Conservation (phyloP, 1,140 invertebrate genomes). For the Pseudobourletiella spinata region DNA sequence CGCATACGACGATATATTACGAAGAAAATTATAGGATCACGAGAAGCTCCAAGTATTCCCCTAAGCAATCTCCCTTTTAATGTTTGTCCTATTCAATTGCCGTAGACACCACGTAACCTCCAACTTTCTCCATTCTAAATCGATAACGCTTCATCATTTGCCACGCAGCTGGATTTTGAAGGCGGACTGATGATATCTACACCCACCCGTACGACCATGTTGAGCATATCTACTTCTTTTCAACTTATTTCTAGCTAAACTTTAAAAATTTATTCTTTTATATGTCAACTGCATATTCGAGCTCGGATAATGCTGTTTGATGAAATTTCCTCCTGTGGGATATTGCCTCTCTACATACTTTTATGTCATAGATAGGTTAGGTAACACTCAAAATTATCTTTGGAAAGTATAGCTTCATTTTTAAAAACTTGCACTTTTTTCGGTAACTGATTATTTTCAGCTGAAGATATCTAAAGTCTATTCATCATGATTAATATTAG, state of each 20-base stretch:
- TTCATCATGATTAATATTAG: neutral
- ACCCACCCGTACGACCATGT: too few relatives aligned
- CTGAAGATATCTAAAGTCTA: neutral
- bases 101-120: neutral
- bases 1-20: too few relatives aligned
- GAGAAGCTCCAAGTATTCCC: too few relatives aligned
- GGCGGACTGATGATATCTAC: too few relatives aligned
- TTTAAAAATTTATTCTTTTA: neutral
- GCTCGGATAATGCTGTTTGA: neutral
- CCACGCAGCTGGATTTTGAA: neutral
- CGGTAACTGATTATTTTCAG: slow-evolving; percentile 5
- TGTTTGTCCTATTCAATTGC: neutral
- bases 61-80: neutral
- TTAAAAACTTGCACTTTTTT: neutral
- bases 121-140: neutral
- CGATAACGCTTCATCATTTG: neutral
- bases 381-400: neutral
- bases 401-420: neutral
- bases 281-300: neutral
- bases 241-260: too few relatives aligned
- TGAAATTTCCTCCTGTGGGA: neutral
- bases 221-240: too few relatives aligned
- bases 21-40: too few relatives aligned
- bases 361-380: neutral
- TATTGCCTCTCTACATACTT: neutral